These are phyloP conservation scores for Bombyx mori DNA, from an alignment of 1,140 invertebrate species.

Conservation along the genomic window DNA sequence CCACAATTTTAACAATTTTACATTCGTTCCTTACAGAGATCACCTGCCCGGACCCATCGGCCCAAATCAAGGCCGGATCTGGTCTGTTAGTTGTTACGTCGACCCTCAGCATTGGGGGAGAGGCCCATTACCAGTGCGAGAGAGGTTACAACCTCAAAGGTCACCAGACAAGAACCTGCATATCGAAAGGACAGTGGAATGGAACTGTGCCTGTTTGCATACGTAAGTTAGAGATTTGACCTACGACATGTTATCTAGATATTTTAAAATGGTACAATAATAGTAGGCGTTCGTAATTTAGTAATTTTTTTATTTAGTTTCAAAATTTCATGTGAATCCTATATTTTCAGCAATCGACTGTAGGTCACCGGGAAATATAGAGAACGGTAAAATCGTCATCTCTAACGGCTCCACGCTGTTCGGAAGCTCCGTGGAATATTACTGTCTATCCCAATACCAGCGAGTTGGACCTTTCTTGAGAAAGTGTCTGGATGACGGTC, in stretches of 20 bases:
- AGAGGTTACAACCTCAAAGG: constrained; percentile 86
- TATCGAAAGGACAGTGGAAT: constrained; percentile 86
- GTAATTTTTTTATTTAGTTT: neutral
- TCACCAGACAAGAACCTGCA: constrained; percentile 83
- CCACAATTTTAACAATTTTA: no score
- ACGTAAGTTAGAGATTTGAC: constrained; percentile 25
- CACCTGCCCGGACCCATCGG: constrained; percentile 77
- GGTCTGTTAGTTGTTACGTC: constrained; percentile 65
- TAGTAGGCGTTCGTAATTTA: neutral
- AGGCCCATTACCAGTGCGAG: constrained; percentile 85
- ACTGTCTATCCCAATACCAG: constrained; percentile 88
- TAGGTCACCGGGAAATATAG: constrained; percentile 81
- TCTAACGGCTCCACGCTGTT: constrained; percentile 87
- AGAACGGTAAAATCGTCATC: constrained; percentile 89
- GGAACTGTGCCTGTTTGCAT: constrained; percentile 84
- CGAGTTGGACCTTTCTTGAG: constrained; percentile 85
- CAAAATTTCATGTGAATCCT: constrained; percentile 4
- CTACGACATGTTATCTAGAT: neutral
- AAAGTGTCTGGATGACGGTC: constrained; percentile 85
- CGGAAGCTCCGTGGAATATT: constrained; percentile 87
- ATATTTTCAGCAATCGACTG: constrained; percentile 83
- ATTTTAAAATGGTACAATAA: neutral
- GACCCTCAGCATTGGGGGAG: constrained; percentile 81
- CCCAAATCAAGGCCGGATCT: constrained; percentile 42
- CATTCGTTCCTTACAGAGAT: constrained; percentile 76